Percentiles rank a stretch among this genome's conserved stretches.
Conservation (phyloP, 2,888 invertebrate species). For the Hypercompe scribonia region DNA sequence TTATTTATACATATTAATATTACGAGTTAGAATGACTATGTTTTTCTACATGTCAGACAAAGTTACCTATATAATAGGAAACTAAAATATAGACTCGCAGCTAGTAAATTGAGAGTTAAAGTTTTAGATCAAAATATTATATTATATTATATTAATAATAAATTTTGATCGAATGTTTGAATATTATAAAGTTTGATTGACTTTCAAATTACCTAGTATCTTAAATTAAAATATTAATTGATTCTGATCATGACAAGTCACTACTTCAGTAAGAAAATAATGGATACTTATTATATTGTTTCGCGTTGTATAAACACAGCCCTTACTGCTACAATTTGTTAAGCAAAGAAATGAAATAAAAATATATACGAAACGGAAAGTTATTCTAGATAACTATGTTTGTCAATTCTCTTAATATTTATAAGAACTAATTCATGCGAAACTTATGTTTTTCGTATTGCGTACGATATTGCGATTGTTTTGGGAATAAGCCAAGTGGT, state of each 20-base stretch:
- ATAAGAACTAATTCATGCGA: slow-evolving; percentile 52
- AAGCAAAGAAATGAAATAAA: slow-evolving; percentile 4
- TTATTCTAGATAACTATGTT: slow-evolving; percentile 27
- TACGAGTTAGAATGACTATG: too few relatives aligned
- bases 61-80: too few relatives aligned
- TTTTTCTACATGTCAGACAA: too few relatives aligned
- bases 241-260: not conserved
- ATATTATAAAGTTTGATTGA: not conserved
- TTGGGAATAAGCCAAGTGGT: slow-evolving; percentile 81
- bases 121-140: too few relatives aligned
- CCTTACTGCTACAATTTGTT: not conserved
- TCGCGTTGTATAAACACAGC: not conserved
- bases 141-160: too few relatives aligned
- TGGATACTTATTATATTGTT: not conserved
- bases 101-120: not conserved
- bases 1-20: too few relatives aligned
- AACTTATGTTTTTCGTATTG: slow-evolving; percentile 57
- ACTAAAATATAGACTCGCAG: too few relatives aligned
- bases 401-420: slow-evolving; percentile 44
- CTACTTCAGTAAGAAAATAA: not conserved
- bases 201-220: not conserved
- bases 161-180: too few relatives aligned
- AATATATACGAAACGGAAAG: not conserved
- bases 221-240: too few relatives aligned
- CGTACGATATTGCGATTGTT: slow-evolving; percentile 76